Percentiles rank a stretch among this genome's conserved stretches.
Conservation (phyloP, 2,888 invertebrate species). For the Elysia crispata region DNA sequence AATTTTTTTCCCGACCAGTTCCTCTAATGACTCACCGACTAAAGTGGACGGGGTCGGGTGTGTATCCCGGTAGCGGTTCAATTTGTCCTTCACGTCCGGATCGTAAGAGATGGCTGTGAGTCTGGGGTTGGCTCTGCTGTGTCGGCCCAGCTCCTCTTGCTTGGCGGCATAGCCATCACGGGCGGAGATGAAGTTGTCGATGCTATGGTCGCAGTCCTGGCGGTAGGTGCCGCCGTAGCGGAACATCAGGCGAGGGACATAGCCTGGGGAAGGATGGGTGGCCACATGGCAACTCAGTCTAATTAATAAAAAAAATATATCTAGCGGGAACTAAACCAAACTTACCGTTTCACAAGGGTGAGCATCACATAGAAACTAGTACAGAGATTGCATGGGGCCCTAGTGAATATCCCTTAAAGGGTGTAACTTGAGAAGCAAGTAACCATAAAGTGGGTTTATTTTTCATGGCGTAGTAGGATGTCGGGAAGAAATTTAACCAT, state of each 20-base stretch:
- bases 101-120: constrained; percentile 72
- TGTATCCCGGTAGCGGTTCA: constrained; percentile 73
- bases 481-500: too few relatives aligned
- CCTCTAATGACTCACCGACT: constrained; percentile 63
- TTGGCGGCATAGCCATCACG: constrained; percentile 63
- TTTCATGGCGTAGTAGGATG: too few relatives aligned
- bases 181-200: constrained; percentile 72
- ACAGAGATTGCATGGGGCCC: too few relatives aligned
- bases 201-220: constrained; percentile 75
- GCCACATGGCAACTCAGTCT: too few relatives aligned
- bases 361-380: background rate
- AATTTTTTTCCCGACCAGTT: too few relatives aligned
- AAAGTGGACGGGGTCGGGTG: constrained; percentile 66
- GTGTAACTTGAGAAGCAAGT: too few relatives aligned
- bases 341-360: background rate
- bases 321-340: background rate
- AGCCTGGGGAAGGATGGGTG: constrained; percentile 64
- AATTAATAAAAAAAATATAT: constrained; percentile 11
- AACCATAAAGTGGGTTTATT: too few relatives aligned
- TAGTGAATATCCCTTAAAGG: too few relatives aligned
- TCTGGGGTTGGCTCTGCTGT: constrained; percentile 65
- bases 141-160: constrained; percentile 62
- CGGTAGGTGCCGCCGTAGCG: constrained; percentile 77
- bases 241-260: constrained; percentile 76
- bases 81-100: constrained; percentile 70